Evolutionary conservation across 2,888 invertebrate species (phyloP).

Genomic region (Cylindroiulus punctatus): DNA sequence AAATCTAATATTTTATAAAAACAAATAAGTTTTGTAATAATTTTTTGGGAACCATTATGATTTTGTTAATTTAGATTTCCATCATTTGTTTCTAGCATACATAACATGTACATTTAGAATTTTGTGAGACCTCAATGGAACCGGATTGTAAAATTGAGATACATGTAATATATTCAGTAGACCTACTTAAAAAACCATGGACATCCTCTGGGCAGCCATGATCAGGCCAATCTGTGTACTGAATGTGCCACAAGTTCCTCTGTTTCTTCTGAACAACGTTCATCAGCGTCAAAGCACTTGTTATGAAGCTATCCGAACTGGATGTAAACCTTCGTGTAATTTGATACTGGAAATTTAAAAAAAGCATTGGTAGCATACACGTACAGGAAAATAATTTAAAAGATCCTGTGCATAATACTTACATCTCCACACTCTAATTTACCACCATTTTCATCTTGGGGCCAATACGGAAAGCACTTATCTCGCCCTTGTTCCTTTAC

Average conservation of each 20-base stretch:
- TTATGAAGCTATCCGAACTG: constrained; percentile 65
- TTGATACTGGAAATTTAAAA: constrained; percentile 71
- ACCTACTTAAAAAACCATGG: constrained; percentile 75
- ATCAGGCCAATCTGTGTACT: constrained; percentile 80
- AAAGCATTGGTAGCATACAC: not conserved
- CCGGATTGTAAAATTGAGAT: not conserved
- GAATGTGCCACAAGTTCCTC: constrained; percentile 79
- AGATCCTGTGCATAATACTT: constrained; percentile 57
- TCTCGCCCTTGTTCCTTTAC: constrained; percentile 66
- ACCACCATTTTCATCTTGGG: constrained; percentile 65
- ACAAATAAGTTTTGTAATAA: not conserved
- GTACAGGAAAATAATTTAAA: not conserved
- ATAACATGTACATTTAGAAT: too few species aligned
- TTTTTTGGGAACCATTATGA: not conserved
- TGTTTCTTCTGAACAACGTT: constrained; percentile 61
- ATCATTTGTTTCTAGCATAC: too few species aligned
- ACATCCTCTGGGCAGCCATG: constrained; percentile 75
- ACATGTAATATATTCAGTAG: constrained; percentile 55
- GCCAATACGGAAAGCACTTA: constrained; percentile 68
- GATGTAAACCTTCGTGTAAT: constrained; percentile 71
- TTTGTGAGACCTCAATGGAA: not conserved
- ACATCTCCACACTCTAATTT: constrained; percentile 65
- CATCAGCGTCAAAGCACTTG: constrained; percentile 65
- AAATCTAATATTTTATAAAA: not conserved
- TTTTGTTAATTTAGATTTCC: not conserved